Percentiles rank a stretch among this genome's conserved stretches.
phyloP scores from a whole-genome alignment of 2,888 invertebrate genomes.

The Ametastegia equiseti region DNA sequence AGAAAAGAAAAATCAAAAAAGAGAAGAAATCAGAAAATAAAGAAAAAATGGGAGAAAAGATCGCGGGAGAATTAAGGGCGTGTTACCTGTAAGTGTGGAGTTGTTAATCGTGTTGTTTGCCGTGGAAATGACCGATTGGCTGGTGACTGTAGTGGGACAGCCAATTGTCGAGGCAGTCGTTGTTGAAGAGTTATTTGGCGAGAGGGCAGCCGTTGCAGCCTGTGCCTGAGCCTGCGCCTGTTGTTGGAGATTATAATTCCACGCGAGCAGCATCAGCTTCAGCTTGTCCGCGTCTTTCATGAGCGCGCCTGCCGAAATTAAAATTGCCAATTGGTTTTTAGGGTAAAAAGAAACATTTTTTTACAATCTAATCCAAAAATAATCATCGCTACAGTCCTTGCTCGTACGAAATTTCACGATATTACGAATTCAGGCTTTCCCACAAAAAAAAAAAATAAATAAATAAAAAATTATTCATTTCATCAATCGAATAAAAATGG shows the following conservation, averaged over 20 bases:
- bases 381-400: neutral
- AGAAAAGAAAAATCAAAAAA: no score
- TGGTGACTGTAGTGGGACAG: constrained; percentile 70
- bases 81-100: constrained; percentile 75
- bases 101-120: constrained; percentile 75
- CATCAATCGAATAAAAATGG: no score
- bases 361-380: neutral
- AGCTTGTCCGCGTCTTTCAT: constrained; percentile 92
- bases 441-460: neutral
- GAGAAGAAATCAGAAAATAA: no score
- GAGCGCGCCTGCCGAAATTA: constrained; percentile 76
- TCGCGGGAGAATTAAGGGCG: constrained; percentile 56
- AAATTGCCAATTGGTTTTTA: constrained; percentile 53
- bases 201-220: constrained; percentile 69
- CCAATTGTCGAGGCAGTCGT: constrained; percentile 71
- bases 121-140: constrained; percentile 74
- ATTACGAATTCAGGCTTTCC: neutral
- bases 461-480: no score
- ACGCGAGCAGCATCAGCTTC: constrained; percentile 92
- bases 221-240: constrained; percentile 71
- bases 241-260: constrained; percentile 90
- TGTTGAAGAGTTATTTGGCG: constrained; percentile 73
- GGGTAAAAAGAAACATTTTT: constrained; percentile 7
- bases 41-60: constrained; percentile 53
- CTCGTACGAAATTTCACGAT: constrained; percentile 19